Evolutionary conservation across 2,888 invertebrate genomes (phyloP).

Genomic region (Caenorhabditis macrosperma): DNA sequence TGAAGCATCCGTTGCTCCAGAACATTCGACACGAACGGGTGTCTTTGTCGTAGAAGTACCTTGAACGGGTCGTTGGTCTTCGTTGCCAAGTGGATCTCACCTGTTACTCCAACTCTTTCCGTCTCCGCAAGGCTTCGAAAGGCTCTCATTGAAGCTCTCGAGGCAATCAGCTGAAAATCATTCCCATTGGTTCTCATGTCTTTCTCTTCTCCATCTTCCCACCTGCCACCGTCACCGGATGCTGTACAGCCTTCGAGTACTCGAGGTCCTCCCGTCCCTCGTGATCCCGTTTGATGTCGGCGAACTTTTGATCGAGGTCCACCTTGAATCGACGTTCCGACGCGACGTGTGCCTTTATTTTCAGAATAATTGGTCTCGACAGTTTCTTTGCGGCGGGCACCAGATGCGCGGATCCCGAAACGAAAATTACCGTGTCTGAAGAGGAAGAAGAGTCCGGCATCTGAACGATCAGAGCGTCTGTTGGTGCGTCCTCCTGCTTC

Average conservation of each 20-base stretch:
- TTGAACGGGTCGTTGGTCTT: slow-evolving; percentile 14
- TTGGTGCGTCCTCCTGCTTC: not conserved
- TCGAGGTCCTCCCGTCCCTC: slow-evolving; percentile 58
- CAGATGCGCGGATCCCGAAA: slow-evolving; percentile 53
- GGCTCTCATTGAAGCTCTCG: slow-evolving; percentile 69
- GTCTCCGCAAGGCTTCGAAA: slow-evolving; percentile 67
- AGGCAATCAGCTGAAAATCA: slow-evolving; percentile 72
- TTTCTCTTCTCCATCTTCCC: not conserved
- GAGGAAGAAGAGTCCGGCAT: slow-evolving; percentile 25
- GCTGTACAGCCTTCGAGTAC: slow-evolving; percentile 55
- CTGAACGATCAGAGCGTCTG: too few species aligned
- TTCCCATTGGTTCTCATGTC: not conserved
- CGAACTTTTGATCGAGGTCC: slow-evolving; percentile 60
- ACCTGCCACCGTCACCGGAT: slow-evolving; percentile 64
- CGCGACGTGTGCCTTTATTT: slow-evolving; percentile 55
- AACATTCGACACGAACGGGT: slow-evolving; percentile 74
- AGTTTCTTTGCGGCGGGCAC: slow-evolving; percentile 35
- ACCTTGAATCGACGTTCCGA: slow-evolving; percentile 55
- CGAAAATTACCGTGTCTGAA: slow-evolving; percentile 58
- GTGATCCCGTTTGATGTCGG: slow-evolving; percentile 52
- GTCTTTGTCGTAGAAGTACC: slow-evolving; percentile 72
- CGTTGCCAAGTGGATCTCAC: slow-evolving; percentile 10
- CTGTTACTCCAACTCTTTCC: slow-evolving; percentile 63
- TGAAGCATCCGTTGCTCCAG: slow-evolving; percentile 76
- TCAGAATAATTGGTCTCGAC: slow-evolving; percentile 54